These are phyloP conservation scores for Tragelaphus imberbis DNA, from an alignment of 2,113 vertebrate genomes.

Conservation along the genomic window DNA sequence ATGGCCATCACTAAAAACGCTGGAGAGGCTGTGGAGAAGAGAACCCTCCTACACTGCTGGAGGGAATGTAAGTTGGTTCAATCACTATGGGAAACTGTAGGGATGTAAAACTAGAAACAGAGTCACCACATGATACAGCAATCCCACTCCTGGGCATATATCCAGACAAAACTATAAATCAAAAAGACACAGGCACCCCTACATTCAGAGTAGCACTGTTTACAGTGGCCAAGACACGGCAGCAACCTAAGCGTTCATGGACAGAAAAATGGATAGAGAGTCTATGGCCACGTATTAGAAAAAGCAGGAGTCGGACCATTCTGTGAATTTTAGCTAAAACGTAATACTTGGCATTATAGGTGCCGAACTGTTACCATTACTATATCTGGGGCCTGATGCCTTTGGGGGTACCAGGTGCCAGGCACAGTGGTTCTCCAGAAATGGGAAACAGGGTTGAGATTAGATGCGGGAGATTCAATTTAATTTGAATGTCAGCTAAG, in stretches of 20 bases:
- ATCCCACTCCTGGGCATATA: no score
- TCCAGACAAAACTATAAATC: neutral
- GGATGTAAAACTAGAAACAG: neutral
- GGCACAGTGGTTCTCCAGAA: neutral
- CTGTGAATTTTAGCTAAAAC: neutral
- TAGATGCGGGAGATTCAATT: neutral
- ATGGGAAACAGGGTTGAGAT: neutral
- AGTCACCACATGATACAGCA: neutral
- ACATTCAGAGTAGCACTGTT: neutral
- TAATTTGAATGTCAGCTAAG: neutral
- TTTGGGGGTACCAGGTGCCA: neutral
- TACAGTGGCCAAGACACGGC: neutral
- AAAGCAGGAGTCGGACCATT: neutral
- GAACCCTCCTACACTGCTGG: neutral
- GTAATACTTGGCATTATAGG: neutral
- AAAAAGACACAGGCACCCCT: neutral
- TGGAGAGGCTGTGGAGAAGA: neutral
- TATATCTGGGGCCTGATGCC: neutral
- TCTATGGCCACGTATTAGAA: neutral
- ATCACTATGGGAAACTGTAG: neutral
- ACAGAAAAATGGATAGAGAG: neutral
- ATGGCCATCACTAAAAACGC: neutral
- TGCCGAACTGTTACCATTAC: neutral
- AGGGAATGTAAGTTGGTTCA: neutral
- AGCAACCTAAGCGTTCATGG: neutral